These are phyloP conservation scores for Laticauda colubrina DNA, from an alignment of 2,113 vertebrate species.

Conservation along the genomic window DNA sequence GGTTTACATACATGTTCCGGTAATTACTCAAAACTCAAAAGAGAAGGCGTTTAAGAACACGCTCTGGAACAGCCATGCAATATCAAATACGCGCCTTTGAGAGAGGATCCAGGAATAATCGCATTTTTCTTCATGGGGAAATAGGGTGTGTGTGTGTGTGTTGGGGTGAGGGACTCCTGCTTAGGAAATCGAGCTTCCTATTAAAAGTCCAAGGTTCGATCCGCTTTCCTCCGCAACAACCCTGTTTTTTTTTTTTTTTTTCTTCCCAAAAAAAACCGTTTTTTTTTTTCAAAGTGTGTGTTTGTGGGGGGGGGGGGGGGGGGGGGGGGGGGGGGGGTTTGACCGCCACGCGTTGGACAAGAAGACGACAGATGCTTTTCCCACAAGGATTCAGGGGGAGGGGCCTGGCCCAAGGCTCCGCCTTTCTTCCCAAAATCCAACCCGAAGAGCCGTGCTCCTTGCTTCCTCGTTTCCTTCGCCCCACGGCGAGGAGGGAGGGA, in stretches of 20 bases:
- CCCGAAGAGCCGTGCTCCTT: constrained; percentile 36
- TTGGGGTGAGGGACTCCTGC: not conserved
- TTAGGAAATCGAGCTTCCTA: not conserved
- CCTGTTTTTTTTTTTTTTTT: not conserved
- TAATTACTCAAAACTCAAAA: not conserved
- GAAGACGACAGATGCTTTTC: not conserved
- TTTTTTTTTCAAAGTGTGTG: not conserved
- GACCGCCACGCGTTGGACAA: not conserved
- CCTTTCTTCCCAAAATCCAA: constrained; percentile 49
- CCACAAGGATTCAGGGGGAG: not conserved
- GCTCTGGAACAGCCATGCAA: not conserved
- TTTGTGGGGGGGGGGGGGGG: no score
- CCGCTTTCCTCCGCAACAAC: not conserved
- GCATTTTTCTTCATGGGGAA: not conserved
- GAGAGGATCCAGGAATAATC: not conserved
- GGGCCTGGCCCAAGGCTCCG: constrained; percentile 23
- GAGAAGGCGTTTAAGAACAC: not conserved
- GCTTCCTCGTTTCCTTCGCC: constrained; percentile 48
- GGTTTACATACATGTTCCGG: not conserved
- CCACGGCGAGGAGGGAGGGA: not conserved
- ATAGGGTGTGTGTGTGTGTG: no score
- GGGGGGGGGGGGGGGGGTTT: accelerated
- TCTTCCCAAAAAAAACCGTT: not conserved
- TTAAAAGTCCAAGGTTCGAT: not conserved
- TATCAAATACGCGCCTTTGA: not conserved